Base-by-base conservation (phyloP, 2,888 invertebrate species). In the Bibio marci region DNA sequence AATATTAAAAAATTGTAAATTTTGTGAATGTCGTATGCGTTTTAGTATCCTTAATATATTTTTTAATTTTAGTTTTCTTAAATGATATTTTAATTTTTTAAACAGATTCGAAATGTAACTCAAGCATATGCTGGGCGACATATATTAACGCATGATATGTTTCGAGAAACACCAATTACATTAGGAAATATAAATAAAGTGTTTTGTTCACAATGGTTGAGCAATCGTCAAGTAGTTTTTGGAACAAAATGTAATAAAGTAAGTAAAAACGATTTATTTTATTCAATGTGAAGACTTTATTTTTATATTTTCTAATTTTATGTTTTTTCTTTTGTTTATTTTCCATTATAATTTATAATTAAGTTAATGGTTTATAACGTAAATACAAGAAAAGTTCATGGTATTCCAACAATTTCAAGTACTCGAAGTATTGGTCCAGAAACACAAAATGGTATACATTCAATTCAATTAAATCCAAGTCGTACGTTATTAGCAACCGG, bases 181-280 rank as follows among this genome's bases (percentile, higher is more conserved):
- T 67, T 88, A 45, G 82, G 80, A 48, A 83, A 80, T 59, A 80
- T 87, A 70, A 88, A 88, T 63, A 88, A 88, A 64, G 86, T 87
- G 42, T 95, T 94, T 67, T 90, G 92, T 58, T 90, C 92, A 0
- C 82, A 91, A 58, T 95, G 95, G 94, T 69, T 95, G 30, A 88
- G 87, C 49, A 87, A 90, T 62, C 72, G 88, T 51, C 91, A 92
- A 66, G 83, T 95, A 41, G 88, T 92, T 17, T 90, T 92, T 59
- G 95, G 94, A 39, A 94, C 94, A 37, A 95, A 95, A 62, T 94
- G 95, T 64, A 94, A 94, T 65, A 91, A 90, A 74, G 85, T 86
- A 58, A 51, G 48, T 37, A 42, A 22, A 30, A n/a, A n/a, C n/a
- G n/a, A n/a, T n/a, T n/a, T n/a, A n/a, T n/a, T n/a, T n/a, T 13